Evolutionary conservation across 1,140 invertebrate genomes (phyloP).

Genomic region (Hycleus phaleratus): DNA sequence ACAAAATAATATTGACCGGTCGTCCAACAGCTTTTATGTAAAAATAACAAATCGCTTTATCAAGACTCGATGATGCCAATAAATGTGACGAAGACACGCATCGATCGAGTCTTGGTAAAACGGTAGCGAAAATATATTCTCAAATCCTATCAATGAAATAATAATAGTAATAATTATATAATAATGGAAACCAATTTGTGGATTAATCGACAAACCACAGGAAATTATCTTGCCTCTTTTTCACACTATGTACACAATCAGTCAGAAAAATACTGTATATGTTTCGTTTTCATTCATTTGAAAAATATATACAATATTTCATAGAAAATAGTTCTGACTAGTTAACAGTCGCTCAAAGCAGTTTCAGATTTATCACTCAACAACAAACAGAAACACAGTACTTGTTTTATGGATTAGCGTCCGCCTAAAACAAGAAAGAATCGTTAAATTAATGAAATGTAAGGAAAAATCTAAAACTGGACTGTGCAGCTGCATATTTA

Average conservation of each 20-base stretch:
- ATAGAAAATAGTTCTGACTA: slow-evolving; percentile 27
- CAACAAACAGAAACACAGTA: background rate
- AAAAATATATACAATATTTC: slow-evolving; percentile 34
- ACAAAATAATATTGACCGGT: slow-evolving; percentile 18
- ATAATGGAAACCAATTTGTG: too few relatives aligned
- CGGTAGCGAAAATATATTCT: too few relatives aligned
- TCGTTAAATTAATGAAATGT: background rate
- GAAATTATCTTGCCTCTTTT: background rate
- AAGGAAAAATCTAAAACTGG: slow-evolving; percentile 30
- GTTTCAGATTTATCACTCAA: slow-evolving; percentile 25
- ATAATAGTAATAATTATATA: too few relatives aligned
- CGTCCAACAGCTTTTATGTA: slow-evolving; percentile 7
- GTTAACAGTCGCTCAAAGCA: slow-evolving; percentile 29
- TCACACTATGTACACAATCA: slow-evolving; percentile 24
- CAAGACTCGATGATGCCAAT: background rate
- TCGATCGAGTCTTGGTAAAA: too few relatives aligned
- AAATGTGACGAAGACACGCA: too few relatives aligned
- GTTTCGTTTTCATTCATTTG: slow-evolving; percentile 7
- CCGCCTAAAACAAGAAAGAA: slow-evolving; percentile 2
- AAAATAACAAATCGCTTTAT: background rate
- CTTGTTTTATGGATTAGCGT: background rate
- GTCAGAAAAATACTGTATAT: slow-evolving; percentile 36
- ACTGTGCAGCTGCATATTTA: slow-evolving; percentile 32
- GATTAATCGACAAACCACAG: background rate
- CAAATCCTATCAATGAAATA: too few relatives aligned